These are phyloP conservation scores for Euplagia quadripunctaria DNA, from an alignment of 2,888 invertebrate species.

Conservation along the genomic window DNA sequence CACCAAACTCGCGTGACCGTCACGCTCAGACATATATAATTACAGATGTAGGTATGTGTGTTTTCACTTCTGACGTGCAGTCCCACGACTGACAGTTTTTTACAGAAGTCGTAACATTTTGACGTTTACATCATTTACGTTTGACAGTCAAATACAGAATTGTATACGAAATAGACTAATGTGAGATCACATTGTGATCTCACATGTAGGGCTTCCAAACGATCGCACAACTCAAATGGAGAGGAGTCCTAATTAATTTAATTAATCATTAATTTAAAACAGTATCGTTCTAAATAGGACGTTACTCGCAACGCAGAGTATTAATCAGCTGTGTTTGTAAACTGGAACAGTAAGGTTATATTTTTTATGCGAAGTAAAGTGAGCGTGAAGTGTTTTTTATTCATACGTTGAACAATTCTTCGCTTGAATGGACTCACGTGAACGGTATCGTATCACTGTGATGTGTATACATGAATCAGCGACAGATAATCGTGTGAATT, in stretches of 20 bases:
- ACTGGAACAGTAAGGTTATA: background rate
- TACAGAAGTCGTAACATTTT: no score
- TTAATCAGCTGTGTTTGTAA: conserved; percentile 3
- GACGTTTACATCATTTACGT: no score
- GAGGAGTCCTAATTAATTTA: background rate
- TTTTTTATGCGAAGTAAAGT: conserved; percentile 5
- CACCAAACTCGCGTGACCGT: no score
- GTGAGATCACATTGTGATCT: no score
- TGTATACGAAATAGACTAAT: background rate
- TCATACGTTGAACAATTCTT: background rate
- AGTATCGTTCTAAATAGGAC: background rate
- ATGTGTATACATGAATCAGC: background rate
- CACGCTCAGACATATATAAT: no score
- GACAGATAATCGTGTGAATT: background rate
- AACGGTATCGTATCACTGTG: background rate
- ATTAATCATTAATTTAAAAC: background rate
- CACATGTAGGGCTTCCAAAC: background rate
- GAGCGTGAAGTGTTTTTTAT: conserved; percentile 3
- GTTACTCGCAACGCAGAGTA: background rate
- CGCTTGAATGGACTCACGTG: background rate
- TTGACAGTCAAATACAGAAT: background rate
- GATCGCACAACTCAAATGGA: background rate
- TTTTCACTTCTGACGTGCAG: no score
- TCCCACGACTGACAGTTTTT: no score
- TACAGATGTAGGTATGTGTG: no score